A percentile compares a stretch with the other conserved stretches of the same genome.
phyloP scores from a whole-genome alignment of 2,888 invertebrate genomes.

The Ennomos quercinarius region DNA sequence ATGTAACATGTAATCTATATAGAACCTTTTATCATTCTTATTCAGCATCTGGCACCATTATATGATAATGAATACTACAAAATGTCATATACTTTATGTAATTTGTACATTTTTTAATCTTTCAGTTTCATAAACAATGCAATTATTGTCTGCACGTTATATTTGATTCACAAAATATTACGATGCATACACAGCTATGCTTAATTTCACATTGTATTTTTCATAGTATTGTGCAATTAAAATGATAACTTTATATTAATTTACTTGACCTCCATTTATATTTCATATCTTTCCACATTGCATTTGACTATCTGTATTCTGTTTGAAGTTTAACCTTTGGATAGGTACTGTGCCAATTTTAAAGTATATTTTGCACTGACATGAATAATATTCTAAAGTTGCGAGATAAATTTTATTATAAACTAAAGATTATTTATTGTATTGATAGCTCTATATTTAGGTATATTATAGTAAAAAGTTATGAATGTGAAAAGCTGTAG shows the following conservation, averaged over 20 bases:
- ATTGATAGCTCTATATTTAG: neutral
- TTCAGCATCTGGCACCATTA: too few species aligned
- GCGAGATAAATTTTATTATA: conserved; percentile 36
- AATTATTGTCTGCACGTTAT: too few species aligned
- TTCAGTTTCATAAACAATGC: neutral
- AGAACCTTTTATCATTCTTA: too few species aligned
- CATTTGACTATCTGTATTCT: conserved; percentile 1
- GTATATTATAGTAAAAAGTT: neutral
- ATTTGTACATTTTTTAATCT: neutral
- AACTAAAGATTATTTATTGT: conserved; percentile 4
- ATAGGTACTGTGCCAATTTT: conserved; percentile 35
- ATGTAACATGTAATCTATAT: too few species aligned
- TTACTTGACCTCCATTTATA: conserved; percentile 18
- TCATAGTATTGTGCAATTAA: neutral
- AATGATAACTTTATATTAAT: neutral
- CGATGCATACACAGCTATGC: too few species aligned
- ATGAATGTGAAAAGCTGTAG: conserved; percentile 11
- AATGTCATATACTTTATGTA: neutral
- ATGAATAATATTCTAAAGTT: conserved; percentile 15
- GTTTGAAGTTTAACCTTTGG: conserved; percentile 5
- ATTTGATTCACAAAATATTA: too few species aligned
- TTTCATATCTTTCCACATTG: conserved; percentile 4
- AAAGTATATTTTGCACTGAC: conserved; percentile 28
- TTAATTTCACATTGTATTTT: too few species aligned
- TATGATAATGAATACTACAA: too few species aligned